phyloP scores from a whole-genome alignment of 2,888 invertebrate genomes.

The Rotaria magnacalcarata region DNA sequence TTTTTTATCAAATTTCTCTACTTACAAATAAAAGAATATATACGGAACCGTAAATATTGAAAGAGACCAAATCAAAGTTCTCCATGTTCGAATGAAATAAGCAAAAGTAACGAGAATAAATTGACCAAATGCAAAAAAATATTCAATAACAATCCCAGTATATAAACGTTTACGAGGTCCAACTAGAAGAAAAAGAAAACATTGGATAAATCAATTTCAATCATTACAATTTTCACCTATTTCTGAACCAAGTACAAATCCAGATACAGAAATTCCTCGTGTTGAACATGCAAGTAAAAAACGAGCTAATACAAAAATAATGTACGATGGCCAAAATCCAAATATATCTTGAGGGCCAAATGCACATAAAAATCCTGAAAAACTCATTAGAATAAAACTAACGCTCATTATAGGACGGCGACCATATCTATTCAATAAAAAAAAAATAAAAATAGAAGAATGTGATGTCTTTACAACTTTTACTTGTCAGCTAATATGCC shows the following conservation, averaged over 20 bases:
- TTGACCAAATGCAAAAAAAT: conserved; percentile 36
- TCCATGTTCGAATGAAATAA: conserved; percentile 33
- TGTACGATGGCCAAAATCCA: background rate
- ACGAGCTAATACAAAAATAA: background rate
- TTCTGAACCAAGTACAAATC: conserved; percentile 25
- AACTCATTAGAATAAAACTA: conserved; percentile 25
- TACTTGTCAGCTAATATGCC: conserved; percentile 28
- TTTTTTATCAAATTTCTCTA: background rate
- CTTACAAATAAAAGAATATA: conserved; percentile 20
- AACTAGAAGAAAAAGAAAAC: background rate
- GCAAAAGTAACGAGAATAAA: background rate
- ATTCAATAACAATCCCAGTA: conserved; percentile 27
- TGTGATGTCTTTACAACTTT: background rate
- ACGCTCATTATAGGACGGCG: conserved; percentile 32
- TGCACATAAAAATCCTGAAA: conserved; percentile 28
- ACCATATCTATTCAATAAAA: background rate
- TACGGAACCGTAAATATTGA: background rate
- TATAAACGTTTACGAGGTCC: background rate
- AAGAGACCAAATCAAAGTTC: background rate
- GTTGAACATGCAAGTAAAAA: conserved; percentile 24
- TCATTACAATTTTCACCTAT: background rate
- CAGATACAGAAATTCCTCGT: conserved; percentile 30
- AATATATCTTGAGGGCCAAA: background rate
- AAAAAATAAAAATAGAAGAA: background rate
- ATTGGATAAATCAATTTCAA: background rate